phyloP scores from a whole-genome alignment of 1,140 invertebrate species.

The Listronotus bonariensis region DNA sequence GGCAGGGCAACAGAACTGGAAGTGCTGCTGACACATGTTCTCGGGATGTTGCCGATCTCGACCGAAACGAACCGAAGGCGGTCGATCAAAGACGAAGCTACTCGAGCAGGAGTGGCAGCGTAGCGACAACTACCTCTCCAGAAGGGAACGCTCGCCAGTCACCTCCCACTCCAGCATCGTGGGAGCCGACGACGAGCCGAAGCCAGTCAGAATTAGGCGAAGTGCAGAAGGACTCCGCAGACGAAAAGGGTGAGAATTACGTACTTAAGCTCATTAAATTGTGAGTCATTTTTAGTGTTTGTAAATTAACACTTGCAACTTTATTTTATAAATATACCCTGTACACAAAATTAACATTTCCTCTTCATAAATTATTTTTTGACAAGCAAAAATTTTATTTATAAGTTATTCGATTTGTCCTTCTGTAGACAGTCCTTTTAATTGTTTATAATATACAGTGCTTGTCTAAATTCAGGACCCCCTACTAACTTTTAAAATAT shows the following conservation, averaged over 20 bases:
- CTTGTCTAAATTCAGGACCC: no score
- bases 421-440: no score
- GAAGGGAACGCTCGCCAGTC: neutral
- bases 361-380: no score
- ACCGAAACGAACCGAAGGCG: constrained; percentile 18
- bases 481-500: no score
- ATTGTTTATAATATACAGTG: no score
- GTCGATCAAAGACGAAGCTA: constrained; percentile 1
- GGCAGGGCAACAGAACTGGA: constrained; percentile 66
- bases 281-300: no score
- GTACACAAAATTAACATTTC: no score
- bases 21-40: constrained; percentile 66
- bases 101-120: constrained; percentile 11
- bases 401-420: no score
- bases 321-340: no score
- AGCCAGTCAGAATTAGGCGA: constrained; percentile 22
- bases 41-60: constrained; percentile 57
- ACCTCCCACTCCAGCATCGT: neutral
- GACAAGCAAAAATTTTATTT: no score
- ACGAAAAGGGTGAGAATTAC: constrained; percentile 18
- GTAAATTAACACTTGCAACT: no score
- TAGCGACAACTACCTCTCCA: constrained; percentile 13
- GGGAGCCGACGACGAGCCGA: constrained; percentile 27
- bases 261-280: no score
- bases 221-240: constrained; percentile 24